Evolutionary conservation across 2,888 invertebrate species (phyloP), one percentile per base, ranked within the genome.

Genomic region (Ophion ventricosus): DNA sequence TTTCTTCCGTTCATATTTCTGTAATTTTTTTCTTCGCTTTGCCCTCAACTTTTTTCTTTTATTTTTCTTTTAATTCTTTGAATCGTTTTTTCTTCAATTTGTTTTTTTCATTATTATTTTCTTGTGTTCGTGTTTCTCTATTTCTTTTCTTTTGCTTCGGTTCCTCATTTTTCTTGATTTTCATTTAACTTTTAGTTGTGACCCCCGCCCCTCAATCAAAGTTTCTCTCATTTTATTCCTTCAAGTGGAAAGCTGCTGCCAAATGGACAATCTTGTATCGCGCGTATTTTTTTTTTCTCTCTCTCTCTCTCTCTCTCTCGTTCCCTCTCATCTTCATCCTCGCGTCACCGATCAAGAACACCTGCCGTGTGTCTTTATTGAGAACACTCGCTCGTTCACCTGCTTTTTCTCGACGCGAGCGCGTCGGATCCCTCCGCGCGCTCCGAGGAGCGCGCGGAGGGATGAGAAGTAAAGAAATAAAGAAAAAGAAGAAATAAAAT

Each of bases 351-450:
- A 69, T 66, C 61, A 26, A 66, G 86, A 88, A 83, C 91, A 91
- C 91, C 91, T 91, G 91, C 90, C 86, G 85, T 73, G 67, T 70
- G 35, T 77, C 63, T 82, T 81, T 82, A 84, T 82, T 79, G 78
- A 81, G 84, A 84, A 35, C 78, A 59, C 81, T 64, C 67, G 76
- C 87, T 83, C 88, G 87, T 89, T 88, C 79, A 91, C 91, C 91
- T 91, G 91, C 89, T 90, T 86, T 81, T 81, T 75, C 87, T 84
- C 82, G 80, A 72, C 77, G 67, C 35, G 35, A 54, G 57, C 63
- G 59, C 70, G 69, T 72, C 88, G 89, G 54, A 70, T 74, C 66
- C 87, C 90, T n/a, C n/a, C n/a, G n/a, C n/a, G n/a, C 89, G 91
- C 89, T 89, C 85, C 59, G 78, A 25, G 63, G n/a, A n/a, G 72